Evolutionary conservation across 2,888 invertebrate species (phyloP), one percentile per base, ranked within the genome.

Genomic region (Drosophila anomelani): DNA sequence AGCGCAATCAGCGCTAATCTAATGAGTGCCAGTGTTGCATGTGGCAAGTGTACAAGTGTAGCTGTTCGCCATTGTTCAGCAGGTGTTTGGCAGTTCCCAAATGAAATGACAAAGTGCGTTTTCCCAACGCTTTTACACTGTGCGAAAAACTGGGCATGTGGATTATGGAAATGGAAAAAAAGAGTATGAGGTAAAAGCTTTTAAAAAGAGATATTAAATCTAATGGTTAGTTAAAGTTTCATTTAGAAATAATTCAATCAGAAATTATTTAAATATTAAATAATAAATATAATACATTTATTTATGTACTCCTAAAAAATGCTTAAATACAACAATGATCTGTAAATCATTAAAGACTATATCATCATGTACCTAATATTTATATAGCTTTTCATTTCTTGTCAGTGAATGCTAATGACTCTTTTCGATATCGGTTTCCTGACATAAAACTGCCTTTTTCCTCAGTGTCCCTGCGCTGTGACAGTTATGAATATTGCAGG

Each of bases 401-500:
- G 4, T 13, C 4, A 15, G 7, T 47, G 20, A 49, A 17, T 34
- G 49, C 49, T 12, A 13, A 49, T 32, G 29, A 29, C n/a, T 17
- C 13, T 1, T 10, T 13, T 34, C 1, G 9, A 9, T 2, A 20
- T 2, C 17, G 3, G 34, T 20, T 51, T 8, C 17, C 34, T 5
- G n/a, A 39, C 12, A 32, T 17, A 23, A 39, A 56, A 15, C 57
- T 15, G 32, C 0, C 7, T 4, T 43, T 51, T 70, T 6, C 4
- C 20, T 26, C 44, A 59, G 41, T 34, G 51, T 23, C 51, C 38
- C 36, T 10, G 26, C 63, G 63, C 76, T 60, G 20, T 63, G 79
- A 76, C 76, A 81, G 80, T 85, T 83, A 83, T 83, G 85, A 87
- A 85, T 83, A 87, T 85, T 85, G 60, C 85, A 81, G 82, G 82